Base-by-base conservation (phyloP, 2,888 invertebrate genomes). In the Neoascia interrupta region DNA sequence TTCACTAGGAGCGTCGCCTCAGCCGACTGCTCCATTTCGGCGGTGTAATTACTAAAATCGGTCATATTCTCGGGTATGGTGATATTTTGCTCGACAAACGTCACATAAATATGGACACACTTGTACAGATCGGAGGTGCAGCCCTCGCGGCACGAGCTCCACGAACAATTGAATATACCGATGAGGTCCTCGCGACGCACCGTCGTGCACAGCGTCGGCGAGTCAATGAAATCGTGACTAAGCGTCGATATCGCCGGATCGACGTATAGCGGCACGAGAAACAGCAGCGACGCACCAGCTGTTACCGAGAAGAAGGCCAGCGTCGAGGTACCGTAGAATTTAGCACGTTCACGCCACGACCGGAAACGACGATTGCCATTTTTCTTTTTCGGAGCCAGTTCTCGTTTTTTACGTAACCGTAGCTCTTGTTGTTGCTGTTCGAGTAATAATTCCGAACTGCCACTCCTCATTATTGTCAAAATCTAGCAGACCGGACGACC, bases 71-170 rank as follows among this genome's bases (percentile, higher is more conserved):
- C 87, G 10, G 88, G 88, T 85, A 88, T 87, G 15, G 88, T 88
- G 76, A 88, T 88, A 81, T 89, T 89, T 80, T 87, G 86, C 81
- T 88, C 88, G 60, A 89, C 87, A 84, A 88, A 89, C 84, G 88
- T 90, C 84, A 93, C 93, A 87, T 91, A 92, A 81, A 93, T 92
- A 87, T 92, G 92, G 49, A 91, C 91, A 87, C 93, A 93, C 82
- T 90, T 90, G 87, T 92, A 92, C 74, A 92, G 92, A 85, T 96
- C 95, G 47, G 94, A 94, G 6, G 96, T 96, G 87, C 96, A 96
- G 43, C 96, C 96, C 89, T 96, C 96, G 84, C 95, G 92, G 86
- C 96, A 97, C 39, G 96, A 96, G 49, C 96, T 93, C 96, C 96
- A 96, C 58, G 96, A 94, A 87, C 96, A 97, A 87, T 96, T 96